Evolutionary conservation across 2,113 vertebrate genomes (phyloP), one percentile per base, ranked within the genome.

Genomic region (Sterna hirundo): DNA sequence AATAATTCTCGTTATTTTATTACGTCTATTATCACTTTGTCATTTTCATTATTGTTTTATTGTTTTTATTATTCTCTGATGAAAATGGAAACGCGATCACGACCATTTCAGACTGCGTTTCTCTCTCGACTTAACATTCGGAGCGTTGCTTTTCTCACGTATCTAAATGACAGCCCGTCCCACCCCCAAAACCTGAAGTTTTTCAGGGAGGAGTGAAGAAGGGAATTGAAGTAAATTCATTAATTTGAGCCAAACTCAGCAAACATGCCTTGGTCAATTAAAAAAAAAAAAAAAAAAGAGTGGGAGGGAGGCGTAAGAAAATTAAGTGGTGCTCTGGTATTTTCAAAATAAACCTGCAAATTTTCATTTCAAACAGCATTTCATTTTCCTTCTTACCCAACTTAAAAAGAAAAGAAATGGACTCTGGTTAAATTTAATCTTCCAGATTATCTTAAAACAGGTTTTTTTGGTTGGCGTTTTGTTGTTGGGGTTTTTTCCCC

Each of bases 261-360:
- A 82, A 94, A 91, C 14, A 27, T 4, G 3, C 27, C 71, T 76
- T 57, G 52, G 60, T 21, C 57, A 75, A 83, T n/a, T 11, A 46
- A 79, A 69, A n/a, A 12, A 60, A 44, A 55, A 78, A 44, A 32
- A 51, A 36, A 64, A 51, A 69, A 3, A 8, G 60, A 92, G 74
- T 69, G 75, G 66, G 93, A 91, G 38, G 86, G 15, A 95, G 9
- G 30, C 32, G 3, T 87, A 94, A 72, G 82, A 94, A 96, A 97
- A 95, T 93, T 44, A 76, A 94, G 82, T 49, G 30, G 75, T 89
- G 44, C 64, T 87, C 87, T 96, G 87, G 30, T 79, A 93, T 76
- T 94, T 91, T 94, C 70, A 82, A 94, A 94, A 94, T 79, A 96
- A 93, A 94, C 87, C 44, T 72, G 57, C 32, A 85, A 54, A 84